Base-by-base conservation (phyloP, 1,140 invertebrate genomes). In the Pachypsylla venusta region DNA sequence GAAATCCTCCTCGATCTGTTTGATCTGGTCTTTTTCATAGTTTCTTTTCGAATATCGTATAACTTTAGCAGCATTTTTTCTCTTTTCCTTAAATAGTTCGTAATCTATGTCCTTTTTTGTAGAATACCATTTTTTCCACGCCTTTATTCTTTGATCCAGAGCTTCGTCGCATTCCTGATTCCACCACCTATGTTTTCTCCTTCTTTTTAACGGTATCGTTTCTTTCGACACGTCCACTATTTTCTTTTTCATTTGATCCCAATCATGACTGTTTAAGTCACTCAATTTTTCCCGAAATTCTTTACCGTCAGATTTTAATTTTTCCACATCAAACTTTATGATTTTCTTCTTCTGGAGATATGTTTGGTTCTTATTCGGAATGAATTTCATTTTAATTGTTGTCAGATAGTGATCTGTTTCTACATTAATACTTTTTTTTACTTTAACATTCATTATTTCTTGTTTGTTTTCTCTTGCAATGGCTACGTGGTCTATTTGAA, bases 401-500 rank as follows among this genome's bases (percentile, higher is more conserved):
- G 42, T 48, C 22, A 48, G n/a, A 22, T 48, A 48, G n/a, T 48
- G 42, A 22, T 48, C 42, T 19, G 42, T 48, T 48, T 48, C 42
- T 5, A 48, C 22, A 19, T 48, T 48, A 22, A 22, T 22, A 7
- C 16, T 22, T 48, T 48, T 48, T 19, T 22, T 48, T n/a, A 48
- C 42, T 48, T 48, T 48, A 3, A 48, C 42, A 19, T 48, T 48
- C 42, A 48, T 48, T 48, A 48, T n/a, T 48, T 48, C 42, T n/a
- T 48, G 16, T n/a, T 48, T n/a, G 16, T 5, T 7, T 7, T 19
- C 22, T n/a, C 4, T 19, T 4, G 42, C 4, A 3, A 48, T 48
- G 7, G 42, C 42, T 3, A 48, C 42, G 42, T 48, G 42, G 42
- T 48, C 42, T 4, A 48, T 48, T 48, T 48, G 42, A n/a, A 48